A percentile compares a stretch with the other conserved stretches of the same genome.
Evolutionary conservation across 2,797 vertebrate genomes (phyloP).

Genomic region (Amazona finschi): DNA sequence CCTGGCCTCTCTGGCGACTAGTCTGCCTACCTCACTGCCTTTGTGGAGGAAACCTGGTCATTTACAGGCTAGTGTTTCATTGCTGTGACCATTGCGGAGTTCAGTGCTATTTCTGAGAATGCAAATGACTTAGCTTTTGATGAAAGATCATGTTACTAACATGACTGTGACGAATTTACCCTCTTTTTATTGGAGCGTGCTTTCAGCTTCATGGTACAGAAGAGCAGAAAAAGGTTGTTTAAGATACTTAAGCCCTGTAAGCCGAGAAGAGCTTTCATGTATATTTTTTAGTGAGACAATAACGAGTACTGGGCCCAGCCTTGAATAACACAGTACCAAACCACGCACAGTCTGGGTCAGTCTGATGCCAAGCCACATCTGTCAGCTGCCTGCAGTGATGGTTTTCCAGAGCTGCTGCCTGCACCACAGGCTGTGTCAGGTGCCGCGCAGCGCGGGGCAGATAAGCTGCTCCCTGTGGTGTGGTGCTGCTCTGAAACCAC

Average conservation of each 20-base stretch:
- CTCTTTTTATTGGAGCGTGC: background rate
- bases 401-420: background rate
- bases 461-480: background rate
- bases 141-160: background rate
- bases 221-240: background rate
- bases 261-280: background rate
- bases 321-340: background rate
- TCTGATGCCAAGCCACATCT: background rate
- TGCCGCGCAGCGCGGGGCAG: fast-evolving
- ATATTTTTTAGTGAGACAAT: background rate
- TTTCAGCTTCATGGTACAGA: background rate
- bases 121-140: background rate
- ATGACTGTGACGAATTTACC: background rate
- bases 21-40: background rate
- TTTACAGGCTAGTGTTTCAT: background rate
- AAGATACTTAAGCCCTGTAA: background rate
- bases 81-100: background rate
- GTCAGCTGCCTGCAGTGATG: background rate
- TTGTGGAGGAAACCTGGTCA: background rate
- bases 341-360: background rate
- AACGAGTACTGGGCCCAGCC: background rate
- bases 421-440: background rate
- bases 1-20: background rate
- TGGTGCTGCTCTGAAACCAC: background rate
- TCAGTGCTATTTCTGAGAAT: background rate